These are phyloP conservation scores for Helarctos malayanus DNA, from an alignment of 2,797 vertebrate genomes.

Conservation along the genomic window DNA sequence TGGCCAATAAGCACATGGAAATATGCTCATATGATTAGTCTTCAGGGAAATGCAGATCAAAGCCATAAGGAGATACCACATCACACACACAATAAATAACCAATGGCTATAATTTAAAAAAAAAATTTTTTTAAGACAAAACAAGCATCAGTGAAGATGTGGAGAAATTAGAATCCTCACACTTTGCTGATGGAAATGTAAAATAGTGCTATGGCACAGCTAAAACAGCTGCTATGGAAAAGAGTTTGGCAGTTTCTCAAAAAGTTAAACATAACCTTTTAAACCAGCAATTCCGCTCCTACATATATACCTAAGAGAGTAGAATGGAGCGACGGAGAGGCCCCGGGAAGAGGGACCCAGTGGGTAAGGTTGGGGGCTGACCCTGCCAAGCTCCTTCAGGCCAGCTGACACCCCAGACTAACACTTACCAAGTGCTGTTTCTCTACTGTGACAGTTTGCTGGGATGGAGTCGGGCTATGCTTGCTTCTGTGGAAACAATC, in stretches of 20 bases:
- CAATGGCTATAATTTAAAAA: not conserved
- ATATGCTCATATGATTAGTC: not conserved
- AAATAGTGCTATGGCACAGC: too few relatives aligned
- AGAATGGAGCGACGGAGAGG: not conserved
- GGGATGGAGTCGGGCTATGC: conserved; percentile 99
- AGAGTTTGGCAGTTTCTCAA: not conserved
- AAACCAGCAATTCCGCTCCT: not conserved
- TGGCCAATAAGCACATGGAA: not conserved
- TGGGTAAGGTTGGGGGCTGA: not conserved
- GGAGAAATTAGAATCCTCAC: not conserved
- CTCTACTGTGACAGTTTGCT: conserved; percentile 92
- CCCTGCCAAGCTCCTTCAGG: not conserved
- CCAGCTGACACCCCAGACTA: not conserved
- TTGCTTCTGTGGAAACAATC: conserved; percentile 98
- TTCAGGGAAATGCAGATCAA: not conserved
- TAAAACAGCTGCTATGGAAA: not conserved
- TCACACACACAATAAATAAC: not conserved
- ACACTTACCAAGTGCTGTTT: conserved; percentile 61
- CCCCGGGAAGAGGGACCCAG: not conserved
- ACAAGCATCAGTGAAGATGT: not conserved
- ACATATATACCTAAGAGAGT: not conserved
- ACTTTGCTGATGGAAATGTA: not conserved
- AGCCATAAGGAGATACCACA: not conserved
- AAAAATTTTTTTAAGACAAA: not conserved
- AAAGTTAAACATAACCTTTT: not conserved